Percentiles rank a stretch among this genome's conserved stretches.
phyloP scores from a whole-genome alignment of 2,888 invertebrate genomes.

The Pachymerium ferrugineum region DNA sequence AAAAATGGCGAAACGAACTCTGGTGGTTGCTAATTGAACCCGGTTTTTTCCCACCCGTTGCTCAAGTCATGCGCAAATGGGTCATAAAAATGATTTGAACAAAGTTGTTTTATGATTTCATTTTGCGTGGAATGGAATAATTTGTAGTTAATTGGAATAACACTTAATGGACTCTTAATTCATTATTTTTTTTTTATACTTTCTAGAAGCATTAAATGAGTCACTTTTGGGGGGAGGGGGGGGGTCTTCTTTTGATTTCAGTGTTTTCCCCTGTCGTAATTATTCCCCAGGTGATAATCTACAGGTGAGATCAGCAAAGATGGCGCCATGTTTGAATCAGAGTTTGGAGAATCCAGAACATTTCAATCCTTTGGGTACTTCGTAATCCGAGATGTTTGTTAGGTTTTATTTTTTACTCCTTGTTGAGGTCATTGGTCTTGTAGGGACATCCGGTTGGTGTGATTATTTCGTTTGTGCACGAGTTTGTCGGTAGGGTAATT shows the following conservation, averaged over 20 bases:
- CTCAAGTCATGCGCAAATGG: too few species aligned
- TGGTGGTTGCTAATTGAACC: neutral
- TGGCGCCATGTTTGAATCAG: neutral
- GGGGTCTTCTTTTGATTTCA: neutral
- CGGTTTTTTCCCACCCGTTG: too few species aligned
- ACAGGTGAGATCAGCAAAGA: too few species aligned
- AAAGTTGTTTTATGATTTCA: neutral
- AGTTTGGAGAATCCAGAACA: neutral
- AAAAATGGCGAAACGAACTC: neutral
- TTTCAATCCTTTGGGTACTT: too few species aligned
- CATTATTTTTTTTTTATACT: neutral
- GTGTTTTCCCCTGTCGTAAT: neutral
- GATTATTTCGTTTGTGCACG: neutral
- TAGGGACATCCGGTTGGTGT: neutral
- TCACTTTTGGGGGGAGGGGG: too few species aligned
- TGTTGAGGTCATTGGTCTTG: constrained; percentile 1
- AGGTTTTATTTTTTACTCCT: too few species aligned
- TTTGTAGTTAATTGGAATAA: neutral
- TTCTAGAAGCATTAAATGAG: neutral
- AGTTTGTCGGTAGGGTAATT: neutral
- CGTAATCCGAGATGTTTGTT: neutral
- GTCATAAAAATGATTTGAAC: neutral
- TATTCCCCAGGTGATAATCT: neutral
- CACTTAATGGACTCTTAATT: neutral
- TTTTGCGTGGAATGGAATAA: neutral